Evolutionary conservation across 1,140 invertebrate species (phyloP).

Genomic region (Nymphalis io): DNA sequence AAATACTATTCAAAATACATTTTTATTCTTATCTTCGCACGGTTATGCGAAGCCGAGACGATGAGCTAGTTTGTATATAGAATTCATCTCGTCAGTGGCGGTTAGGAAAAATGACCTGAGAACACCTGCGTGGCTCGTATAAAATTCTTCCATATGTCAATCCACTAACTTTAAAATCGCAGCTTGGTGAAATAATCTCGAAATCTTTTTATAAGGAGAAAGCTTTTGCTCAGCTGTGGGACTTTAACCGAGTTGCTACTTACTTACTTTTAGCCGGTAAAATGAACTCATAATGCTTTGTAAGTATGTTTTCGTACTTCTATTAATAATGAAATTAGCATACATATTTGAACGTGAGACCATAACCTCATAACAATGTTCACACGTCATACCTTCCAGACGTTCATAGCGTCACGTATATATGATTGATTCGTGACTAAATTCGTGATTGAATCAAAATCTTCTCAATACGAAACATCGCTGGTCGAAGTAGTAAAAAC

Average conservation of each 20-base stretch:
- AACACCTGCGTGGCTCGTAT: too few relatives aligned
- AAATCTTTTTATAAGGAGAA: too few relatives aligned
- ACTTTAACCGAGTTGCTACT: background rate
- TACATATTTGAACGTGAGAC: slow-evolving; percentile 26
- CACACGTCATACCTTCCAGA: slow-evolving; percentile 30
- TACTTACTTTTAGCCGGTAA: background rate
- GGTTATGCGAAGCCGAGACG: too few relatives aligned
- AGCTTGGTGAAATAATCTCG: too few relatives aligned
- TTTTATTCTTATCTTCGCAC: too few relatives aligned
- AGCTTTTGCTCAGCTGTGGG: too few relatives aligned
- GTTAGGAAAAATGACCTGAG: too few relatives aligned
- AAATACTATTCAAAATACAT: too few relatives aligned
- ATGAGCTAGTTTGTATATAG: too few relatives aligned
- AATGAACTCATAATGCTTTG: background rate
- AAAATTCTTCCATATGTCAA: too few relatives aligned
- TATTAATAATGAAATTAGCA: slow-evolving; percentile 28
- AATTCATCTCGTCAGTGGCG: too few relatives aligned
- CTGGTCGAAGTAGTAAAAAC: slow-evolving; percentile 5
- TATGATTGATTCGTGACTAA: slow-evolving; percentile 34
- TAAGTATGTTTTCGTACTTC: background rate
- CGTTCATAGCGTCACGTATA: slow-evolving; percentile 36
- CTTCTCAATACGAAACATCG: slow-evolving; percentile 29
- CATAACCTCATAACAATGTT: slow-evolving; percentile 34
- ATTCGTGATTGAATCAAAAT: slow-evolving; percentile 33
- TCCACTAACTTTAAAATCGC: too few relatives aligned